Evolutionary conservation across 2,797 vertebrate species (phyloP), one percentile per base, ranked within the genome.

Genomic region (Enteromius mattozi): DNA sequence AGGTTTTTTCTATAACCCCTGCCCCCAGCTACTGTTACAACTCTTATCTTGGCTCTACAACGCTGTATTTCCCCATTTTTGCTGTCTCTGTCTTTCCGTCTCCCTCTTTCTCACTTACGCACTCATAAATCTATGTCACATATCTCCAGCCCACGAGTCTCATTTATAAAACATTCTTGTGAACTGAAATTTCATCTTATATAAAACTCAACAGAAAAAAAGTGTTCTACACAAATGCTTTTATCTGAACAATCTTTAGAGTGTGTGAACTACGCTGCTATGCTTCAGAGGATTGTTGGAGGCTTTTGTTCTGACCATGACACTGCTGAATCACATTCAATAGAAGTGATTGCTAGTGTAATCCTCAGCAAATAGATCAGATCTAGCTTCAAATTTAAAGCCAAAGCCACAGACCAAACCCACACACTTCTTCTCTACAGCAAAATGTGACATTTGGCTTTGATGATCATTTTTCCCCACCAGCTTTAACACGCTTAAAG

Each of bases 131-230:
- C 83, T 56, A 65, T 37, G 49, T 35, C 75, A 35, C 66, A 72
- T 69, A 35, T 61, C 71, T 65, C 61, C 69, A 59, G 19, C 69
- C 80, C 37, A 61, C 54, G 2, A 47, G 54, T 72, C 14, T 61
- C 17, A 47, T 81, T 72, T 35, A 61, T 81, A n/a, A 81, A 70
- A 82, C 80, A 65, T 82, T 75, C 42, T 21, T 37, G 56, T 61
- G 56, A 79, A 24, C 10, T 35, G 10, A 65, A 37, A 37, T 37
- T 37, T 24, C 21, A 65, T 37, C 81, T 27, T 65, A 82, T 40
- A 81, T 75, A 75, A 74, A 72, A 61, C 30, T 35, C 33, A 49
- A 40, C 35, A 19, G 21, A 72, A 69, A 54, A 35, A 59, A 56
- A n/a, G 9, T n/a, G n/a, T 54, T n/a, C 17, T 42, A 30, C 37